Percentiles rank a stretch among this genome's conserved stretches.
phyloP scores from a whole-genome alignment of 2,888 invertebrate species.

The Leptopilina syphax region DNA sequence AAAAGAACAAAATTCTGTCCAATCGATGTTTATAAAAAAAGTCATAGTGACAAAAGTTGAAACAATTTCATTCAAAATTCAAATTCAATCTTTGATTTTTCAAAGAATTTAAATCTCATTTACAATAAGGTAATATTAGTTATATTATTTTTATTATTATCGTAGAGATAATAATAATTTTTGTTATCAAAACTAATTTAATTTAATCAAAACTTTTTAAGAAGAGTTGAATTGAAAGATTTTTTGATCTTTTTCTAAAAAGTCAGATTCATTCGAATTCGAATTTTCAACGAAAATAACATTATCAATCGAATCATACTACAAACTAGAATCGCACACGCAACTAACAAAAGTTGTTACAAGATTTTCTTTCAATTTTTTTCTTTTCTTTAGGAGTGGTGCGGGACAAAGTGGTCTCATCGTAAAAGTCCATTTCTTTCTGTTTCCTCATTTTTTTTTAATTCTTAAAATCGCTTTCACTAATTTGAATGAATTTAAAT shows the following conservation, averaged over 20 bases:
- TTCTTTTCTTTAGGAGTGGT: slow-evolving; percentile 55
- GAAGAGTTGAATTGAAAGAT: background rate
- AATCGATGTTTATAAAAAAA: background rate
- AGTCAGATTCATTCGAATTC: background rate
- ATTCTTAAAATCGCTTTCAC: slow-evolving; percentile 42
- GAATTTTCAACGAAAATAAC: slow-evolving; percentile 1
- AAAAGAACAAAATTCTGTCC: background rate
- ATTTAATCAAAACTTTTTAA: background rate
- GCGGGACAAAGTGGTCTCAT: slow-evolving; percentile 57
- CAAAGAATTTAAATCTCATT: no score
- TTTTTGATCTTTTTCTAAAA: background rate
- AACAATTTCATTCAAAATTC: background rate
- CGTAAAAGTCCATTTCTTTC: slow-evolving; percentile 18
- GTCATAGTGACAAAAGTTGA: background rate
- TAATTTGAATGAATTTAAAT: slow-evolving; percentile 63
- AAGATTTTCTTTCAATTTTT: background rate
- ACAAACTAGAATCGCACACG: slow-evolving; percentile 39
- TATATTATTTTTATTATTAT: no score
- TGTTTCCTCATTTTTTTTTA: slow-evolving; percentile 35
- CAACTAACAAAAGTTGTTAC: background rate
- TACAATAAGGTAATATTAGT: no score
- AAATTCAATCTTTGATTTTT: background rate
- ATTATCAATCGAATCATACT: slow-evolving; percentile 6
- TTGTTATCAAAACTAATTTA: no score
- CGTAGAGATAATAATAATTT: no score